Evolutionary conservation across 2,888 invertebrate genomes (phyloP), one percentile per base, ranked within the genome.

Genomic region (Conus canariensis): DNA sequence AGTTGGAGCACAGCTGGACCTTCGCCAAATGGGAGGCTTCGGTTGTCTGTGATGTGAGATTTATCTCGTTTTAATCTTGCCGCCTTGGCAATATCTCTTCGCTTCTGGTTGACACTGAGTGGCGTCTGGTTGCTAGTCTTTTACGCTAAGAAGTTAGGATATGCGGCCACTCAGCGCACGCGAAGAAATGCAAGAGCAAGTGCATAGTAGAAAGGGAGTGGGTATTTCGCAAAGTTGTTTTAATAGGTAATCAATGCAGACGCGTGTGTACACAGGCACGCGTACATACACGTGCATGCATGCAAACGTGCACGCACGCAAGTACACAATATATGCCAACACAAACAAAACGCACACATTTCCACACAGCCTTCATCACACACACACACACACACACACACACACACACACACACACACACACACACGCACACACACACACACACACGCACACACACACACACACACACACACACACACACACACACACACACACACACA

Each of bases 291-390:
- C 64, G 64, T 7, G 2, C 64, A 16, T 16, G 16, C 64, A 64
- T 64, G 64, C 64, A 85, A 59, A 85, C 85, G 59, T 25, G 59
- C 85, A 85, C 85, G 19, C 85, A 85, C 60, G 19, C 60, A 85
- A 59, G 19, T 60, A 85, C 85, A 85, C 85, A 30, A 59, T 59
- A 85, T 12, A 85, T 59, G 58, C 60, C 22, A n/a, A 85, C 60
- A 85, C 60, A 85, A 58, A 85, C 85, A 85, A 58, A 25, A 25
- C 64, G 16, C 64, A 64, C 64, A 64, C 64, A 64, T 16, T 2
- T 16, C 1, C 64, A 64, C 7, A 64, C 64, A 64, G 1, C 16
- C 10, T 16, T 14, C 64, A 77, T 22, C 5, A 77, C n/a, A n/a
- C 74, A 77, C 74, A 77, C 74, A 77, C 74, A 77, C 74, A n/a